Evolutionary conservation across 2,888 invertebrate genomes (phyloP), one percentile per base, ranked within the genome.

Genomic region (Rotaria magnacalcarata): DNA sequence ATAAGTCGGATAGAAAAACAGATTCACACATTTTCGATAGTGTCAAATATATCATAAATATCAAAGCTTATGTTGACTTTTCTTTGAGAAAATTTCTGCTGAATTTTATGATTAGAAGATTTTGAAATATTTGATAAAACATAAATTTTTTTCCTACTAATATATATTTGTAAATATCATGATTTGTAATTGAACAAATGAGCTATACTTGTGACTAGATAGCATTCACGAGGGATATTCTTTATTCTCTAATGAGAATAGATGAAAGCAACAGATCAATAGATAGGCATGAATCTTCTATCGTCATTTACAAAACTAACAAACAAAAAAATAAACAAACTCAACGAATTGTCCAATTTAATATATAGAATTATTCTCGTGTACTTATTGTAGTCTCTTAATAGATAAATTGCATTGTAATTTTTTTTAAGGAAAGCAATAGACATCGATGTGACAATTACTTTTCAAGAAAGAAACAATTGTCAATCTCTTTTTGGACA

Each of bases 201-300:
- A 67, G 67, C 34, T 34, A 67, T 67, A 16, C 67, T 34, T 67
- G 34, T 56, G 56, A 56, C 56, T 67, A 67, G 67, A 67, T 67
- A 67, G 34, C 34, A 34, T 67, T 67, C 67, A 67, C 67, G 34
- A 67, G 34, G 34, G 67, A 67, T 67, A 67, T 5, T 34, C 34
- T 16, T 41, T 34, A 67, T 34, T 67, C 67, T 67, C 67, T 67
- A 34, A 34, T 67, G 67, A 67, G 67, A 67, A 67, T 16, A 67
- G 67, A 67, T 67, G 67, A 67, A 67, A 67, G 67, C 34, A 67
- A 67, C 34, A 67, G 6, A 19, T 67, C 19, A 34, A 67, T 34
- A 67, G 67, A 67, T 67, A 67, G 34, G 34, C 67, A 67, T 19
- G 14, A 27, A 41, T 67, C 2, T 67, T 34, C 34, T 67, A 34